Evolutionary conservation across 2,888 invertebrate species (phyloP).

Genomic region (Celastrina argiolus): DNA sequence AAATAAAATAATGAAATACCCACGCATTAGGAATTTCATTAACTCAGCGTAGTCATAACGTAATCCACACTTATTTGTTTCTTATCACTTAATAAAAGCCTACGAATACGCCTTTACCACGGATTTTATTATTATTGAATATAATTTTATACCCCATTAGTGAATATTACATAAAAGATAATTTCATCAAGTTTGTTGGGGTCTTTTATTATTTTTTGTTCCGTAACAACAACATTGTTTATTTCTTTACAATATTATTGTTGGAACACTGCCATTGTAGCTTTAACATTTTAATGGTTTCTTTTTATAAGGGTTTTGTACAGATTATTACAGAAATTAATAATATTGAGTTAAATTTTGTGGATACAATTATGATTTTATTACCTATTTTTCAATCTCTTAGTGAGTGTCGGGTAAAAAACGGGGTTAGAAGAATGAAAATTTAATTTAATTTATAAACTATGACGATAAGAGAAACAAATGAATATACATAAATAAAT

Average conservation of each 20-base stretch:
- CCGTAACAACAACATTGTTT: not conserved
- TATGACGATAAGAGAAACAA: too few relatives aligned
- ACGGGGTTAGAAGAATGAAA: too few relatives aligned
- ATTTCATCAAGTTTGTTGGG: not conserved
- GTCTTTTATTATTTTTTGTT: not conserved
- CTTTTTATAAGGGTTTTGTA: not conserved
- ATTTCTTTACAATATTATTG: not conserved
- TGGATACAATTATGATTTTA: too few relatives aligned
- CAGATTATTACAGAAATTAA: too few relatives aligned
- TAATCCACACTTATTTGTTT: not conserved
- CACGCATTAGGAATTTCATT: too few relatives aligned
- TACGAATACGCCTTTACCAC: not conserved
- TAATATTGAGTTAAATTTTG: too few relatives aligned
- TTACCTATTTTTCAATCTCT: too few relatives aligned
- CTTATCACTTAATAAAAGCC: not conserved
- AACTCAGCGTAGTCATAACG: too few relatives aligned
- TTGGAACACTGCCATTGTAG: slow-evolving; percentile 26
- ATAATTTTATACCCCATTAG: not conserved
- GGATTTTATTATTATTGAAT: slow-evolving; percentile 3
- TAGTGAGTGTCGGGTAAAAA: too few relatives aligned
- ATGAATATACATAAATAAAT: too few relatives aligned
- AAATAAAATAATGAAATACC: too few relatives aligned
- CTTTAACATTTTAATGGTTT: not conserved
- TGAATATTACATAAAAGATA: not conserved
- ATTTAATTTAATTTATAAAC: too few relatives aligned